phyloP scores from a whole-genome alignment of 2,113 vertebrate species.

The Motacilla alba region DNA sequence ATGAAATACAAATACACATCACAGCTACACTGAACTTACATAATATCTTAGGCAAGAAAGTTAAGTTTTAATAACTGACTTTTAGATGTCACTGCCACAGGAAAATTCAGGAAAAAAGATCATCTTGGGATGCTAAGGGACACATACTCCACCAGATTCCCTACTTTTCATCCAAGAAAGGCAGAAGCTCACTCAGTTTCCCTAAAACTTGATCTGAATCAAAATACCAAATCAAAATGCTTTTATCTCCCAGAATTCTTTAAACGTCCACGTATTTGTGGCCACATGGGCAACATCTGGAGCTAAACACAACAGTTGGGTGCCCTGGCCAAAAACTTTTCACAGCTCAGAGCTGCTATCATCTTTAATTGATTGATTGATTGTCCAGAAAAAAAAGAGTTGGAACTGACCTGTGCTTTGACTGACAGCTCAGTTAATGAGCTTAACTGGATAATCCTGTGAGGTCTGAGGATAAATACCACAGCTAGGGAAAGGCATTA shows the following conservation, averaged over 20 bases:
- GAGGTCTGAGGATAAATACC: not conserved
- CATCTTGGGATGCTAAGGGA: not conserved
- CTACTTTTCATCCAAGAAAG: not conserved
- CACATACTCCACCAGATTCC: not conserved
- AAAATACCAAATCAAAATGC: not conserved
- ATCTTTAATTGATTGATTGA: not conserved
- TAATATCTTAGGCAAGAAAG: not conserved
- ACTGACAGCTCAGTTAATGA: constrained; percentile 2
- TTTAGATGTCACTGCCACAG: not conserved
- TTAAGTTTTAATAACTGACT: not conserved
- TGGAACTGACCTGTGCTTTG: not conserved
- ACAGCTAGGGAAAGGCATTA: not conserved
- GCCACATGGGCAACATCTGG: not conserved
- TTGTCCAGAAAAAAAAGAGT: not conserved
- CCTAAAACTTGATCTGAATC: not conserved
- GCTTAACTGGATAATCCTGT: constrained; percentile 3
- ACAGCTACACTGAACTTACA: not conserved
- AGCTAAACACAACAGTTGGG: not conserved
- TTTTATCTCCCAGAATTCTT: not conserved
- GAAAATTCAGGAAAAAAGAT: not conserved
- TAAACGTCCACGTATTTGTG: not conserved
- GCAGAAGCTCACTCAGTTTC: not conserved
- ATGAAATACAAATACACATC: constrained; percentile 4
- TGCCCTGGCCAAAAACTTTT: not conserved
- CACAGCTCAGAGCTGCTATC: not conserved